Evolutionary conservation across 2,888 invertebrate species (phyloP), one percentile per base, ranked within the genome.

Genomic region (Cosmopolites sordidus): DNA sequence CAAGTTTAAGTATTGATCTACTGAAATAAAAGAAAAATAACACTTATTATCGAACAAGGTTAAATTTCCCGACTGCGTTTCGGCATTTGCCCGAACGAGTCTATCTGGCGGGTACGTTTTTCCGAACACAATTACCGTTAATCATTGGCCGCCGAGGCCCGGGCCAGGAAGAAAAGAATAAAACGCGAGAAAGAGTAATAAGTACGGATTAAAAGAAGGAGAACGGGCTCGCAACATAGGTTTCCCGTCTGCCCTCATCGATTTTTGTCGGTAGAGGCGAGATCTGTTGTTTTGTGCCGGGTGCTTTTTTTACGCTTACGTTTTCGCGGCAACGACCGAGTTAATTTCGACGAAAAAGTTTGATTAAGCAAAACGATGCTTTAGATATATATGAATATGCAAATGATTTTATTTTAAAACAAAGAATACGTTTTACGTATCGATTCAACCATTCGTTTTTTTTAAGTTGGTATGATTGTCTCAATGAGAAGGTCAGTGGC

Each of bases 61-160:
- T n/a, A n/a, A n/a, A n/a, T n/a, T n/a, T n/a, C n/a, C n/a, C n/a
- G n/a, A n/a, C n/a, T n/a, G n/a, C n/a, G n/a, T n/a, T n/a, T n/a
- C n/a, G n/a, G n/a, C n/a, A n/a, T n/a, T 33, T 33, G 11, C 33
- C 33, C n/a, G 12, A 27, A 27, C 27, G 27, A 33, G 8, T 33
- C 33, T 33, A 33, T 33, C 12, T 11, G 27, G 27, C n/a, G n/a
- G 27, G 27, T 11, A 12, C 8, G 54, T 54, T 58, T 58, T 54
- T 68, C 67, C 67, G 61, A 61, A 68, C 67, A 70, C 72, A 72
- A 72, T 72, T 72, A 73, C 70, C 72, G 71, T 72, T 69, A 68
- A 72, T 73, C 72, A 73, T 72, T 68, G 63, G 66, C 61, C 64
- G 51, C 33, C 16, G 63, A 65, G 67, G 45, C 43, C 33, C 16